Base-by-base conservation (phyloP, 30 jellyfish, hydroid and myxozoan species). In the Mastigias papua region DNA sequence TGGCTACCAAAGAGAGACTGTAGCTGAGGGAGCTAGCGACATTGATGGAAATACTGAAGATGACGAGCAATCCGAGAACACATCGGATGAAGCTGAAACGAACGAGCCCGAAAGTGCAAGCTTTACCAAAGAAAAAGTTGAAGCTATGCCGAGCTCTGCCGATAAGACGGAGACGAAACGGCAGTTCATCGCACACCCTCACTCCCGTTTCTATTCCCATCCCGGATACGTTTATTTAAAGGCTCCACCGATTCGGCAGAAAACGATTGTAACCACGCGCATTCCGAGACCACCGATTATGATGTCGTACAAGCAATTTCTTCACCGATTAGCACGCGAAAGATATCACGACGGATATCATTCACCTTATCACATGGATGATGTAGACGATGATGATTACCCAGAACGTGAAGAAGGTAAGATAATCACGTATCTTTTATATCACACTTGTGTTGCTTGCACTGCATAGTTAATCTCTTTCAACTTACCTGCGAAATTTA, bases 231-330 rank as follows among this genome's bases (percentile, higher is more conserved):
- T 93, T 10, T 93, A 93, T 61, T 54, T 93, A 87, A 93, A 93
- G 66, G 97, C 98, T 23, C 98, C 98, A 6, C 98, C 98, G 28
- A 93, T 93, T 73, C 90, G 95, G 11, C 98, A 93, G 61, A 93
- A 89, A 62, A 93, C 98, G 62, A 93, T 93, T 34, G 98, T 93
- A 16, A 87, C 98, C 20, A 93, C 98, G 13, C 97, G 91, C 50
- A 93, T 93, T 17, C 98, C 98, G 17, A 81, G 98, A 25, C 98
- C 98, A 25, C 98, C 98, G 17, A 88, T 87, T 89, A 91, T 93
- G 69, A 89, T 93, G 97, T 90, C 97, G 74, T 93, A 93, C 90
- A 93, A 81, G 33, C 68, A 97, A 26, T 93, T 93, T 61, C 49
- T 93, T 54, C 83, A 82, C 64, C 69, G 91, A 50, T 81, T 87